Conservation (phyloP, 2,888 invertebrate species). For the Agonopterix heracliana region DNA sequence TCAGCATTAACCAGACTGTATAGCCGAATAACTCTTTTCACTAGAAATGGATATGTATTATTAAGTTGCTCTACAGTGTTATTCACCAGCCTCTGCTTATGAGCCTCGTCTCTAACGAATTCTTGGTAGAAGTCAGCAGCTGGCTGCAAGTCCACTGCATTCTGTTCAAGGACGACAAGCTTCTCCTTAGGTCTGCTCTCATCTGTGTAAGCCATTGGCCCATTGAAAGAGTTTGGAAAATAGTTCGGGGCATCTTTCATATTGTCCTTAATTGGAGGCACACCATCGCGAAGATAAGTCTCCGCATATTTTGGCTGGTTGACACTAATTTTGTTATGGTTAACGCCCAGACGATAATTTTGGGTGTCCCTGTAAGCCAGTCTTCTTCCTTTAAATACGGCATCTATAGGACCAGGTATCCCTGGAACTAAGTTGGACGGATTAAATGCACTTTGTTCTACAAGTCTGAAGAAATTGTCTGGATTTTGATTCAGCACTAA, state of each 20-base stretch:
- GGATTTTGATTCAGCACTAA: slow-evolving; percentile 38
- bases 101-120: slow-evolving; percentile 52
- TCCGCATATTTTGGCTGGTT: slow-evolving; percentile 30
- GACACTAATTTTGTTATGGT: slow-evolving; percentile 43
- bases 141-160: slow-evolving; percentile 60
- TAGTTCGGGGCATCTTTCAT: slow-evolving; percentile 78
- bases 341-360: slow-evolving; percentile 45
- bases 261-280: slow-evolving; percentile 80
- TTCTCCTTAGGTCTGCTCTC: slow-evolving; percentile 10
- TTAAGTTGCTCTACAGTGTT: slow-evolving; percentile 8
- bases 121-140: slow-evolving; percentile 80
- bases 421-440: slow-evolving; percentile 56
- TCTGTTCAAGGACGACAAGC: slow-evolving; percentile 15
- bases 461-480: slow-evolving; percentile 41
- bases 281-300: slow-evolving; percentile 40
- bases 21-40: slow-evolving; percentile 84
- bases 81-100: slow-evolving; percentile 13
- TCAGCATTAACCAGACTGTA: slow-evolving; percentile 83
- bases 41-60: slow-evolving; percentile 68
- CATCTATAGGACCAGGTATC: slow-evolving; percentile 48
- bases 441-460: slow-evolving; percentile 42
- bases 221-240: slow-evolving; percentile 21
- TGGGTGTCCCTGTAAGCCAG: slow-evolving; percentile 44
- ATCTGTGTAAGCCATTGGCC: slow-evolving; percentile 20
- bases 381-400: slow-evolving; percentile 38